Conservation (phyloP, 2,888 invertebrate species). For the Cecidostiba fungosa region DNA sequence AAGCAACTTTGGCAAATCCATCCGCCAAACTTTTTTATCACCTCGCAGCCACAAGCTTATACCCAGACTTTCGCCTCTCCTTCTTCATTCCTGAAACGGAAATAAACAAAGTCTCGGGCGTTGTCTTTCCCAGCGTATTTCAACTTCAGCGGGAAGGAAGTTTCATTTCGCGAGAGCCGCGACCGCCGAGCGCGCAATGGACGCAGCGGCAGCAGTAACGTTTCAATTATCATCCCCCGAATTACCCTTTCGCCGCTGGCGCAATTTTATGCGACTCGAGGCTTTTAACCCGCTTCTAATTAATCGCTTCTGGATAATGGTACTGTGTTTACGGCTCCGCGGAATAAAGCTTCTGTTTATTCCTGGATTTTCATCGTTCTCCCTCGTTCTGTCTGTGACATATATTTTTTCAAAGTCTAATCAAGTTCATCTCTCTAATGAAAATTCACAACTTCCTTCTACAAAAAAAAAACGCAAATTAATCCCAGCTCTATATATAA, state of each 20-base stretch:
- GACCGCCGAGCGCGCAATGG: not conserved
- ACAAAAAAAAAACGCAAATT: not conserved
- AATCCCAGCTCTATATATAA: not conserved
- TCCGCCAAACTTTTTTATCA: not conserved
- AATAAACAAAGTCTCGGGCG: conserved; percentile 16
- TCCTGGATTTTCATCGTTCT: not conserved
- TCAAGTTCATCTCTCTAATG: not conserved
- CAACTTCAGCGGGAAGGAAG: conserved; percentile 14
- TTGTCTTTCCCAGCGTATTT: not conserved
- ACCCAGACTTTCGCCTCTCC: not conserved
- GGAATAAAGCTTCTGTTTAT: not conserved
- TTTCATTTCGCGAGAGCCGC: conserved; percentile 18
- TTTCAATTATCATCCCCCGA: conserved; percentile 19
- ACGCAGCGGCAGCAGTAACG: not conserved
- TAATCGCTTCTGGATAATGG: conserved; percentile 22
- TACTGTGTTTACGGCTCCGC: not conserved
- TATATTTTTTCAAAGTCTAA: too few species aligned
- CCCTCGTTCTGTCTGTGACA: too few species aligned
- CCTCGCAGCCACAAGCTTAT: not conserved
- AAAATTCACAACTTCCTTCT: not conserved
- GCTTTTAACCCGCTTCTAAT: conserved; percentile 2
- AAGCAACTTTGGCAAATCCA: not conserved
- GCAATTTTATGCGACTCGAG: conserved; percentile 6
- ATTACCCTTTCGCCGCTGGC: conserved; percentile 4
- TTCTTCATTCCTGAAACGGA: not conserved